Base-by-base conservation (phyloP, 2,113 vertebrate genomes). In the Psittacara wagleri region DNA sequence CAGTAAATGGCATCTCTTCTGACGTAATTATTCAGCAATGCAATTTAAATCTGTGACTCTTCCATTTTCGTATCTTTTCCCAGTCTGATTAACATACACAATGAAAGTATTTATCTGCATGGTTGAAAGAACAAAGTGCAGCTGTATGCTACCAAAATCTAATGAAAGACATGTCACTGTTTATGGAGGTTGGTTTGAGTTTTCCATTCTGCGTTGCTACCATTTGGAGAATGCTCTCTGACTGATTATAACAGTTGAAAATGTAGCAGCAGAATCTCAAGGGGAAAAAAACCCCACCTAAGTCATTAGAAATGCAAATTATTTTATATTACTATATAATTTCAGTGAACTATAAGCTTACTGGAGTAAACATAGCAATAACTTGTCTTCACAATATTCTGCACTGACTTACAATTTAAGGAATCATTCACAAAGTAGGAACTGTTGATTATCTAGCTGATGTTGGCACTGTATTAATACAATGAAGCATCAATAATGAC, bases 51-150 rank as follows among this genome's bases (percentile, higher is more conserved):
- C 44, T 64, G 52, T 66, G 37, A 57, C 13, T 80, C 9, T 67
- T 83, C 41, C 23, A 79, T 86, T 87, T 89, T 93, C 25, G 1
- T 72, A 29, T 89, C 68, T 87, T 92, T 92, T 91, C 49, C 33
- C 41, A 75, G 55, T 85, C 59, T 91, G 74, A 88, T 93, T 95
- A 89, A 17, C 83, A 74, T 76, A 27, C 51, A 95, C 63, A 88
- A 84, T 88, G 43, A 44, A 96, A 84, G 39, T 73, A 73, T 95
- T 94, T 95, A 62, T 81, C 83, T 92, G 41, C 46, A 68, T 75
- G 64, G 23, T 27, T 72, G 48, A 76, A 92, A 93, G 86, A 88
- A 43, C 39, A 59, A 79, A 83, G 52, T 68, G 72, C 31, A 72
- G 29, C 76, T 75, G 39, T 48, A 35, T 61, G 73, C 49, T 88